Evolutionary conservation across 2,797 vertebrate genomes (phyloP), one percentile per base, ranked within the genome.

Genomic region (Crocidura indochinensis): DNA sequence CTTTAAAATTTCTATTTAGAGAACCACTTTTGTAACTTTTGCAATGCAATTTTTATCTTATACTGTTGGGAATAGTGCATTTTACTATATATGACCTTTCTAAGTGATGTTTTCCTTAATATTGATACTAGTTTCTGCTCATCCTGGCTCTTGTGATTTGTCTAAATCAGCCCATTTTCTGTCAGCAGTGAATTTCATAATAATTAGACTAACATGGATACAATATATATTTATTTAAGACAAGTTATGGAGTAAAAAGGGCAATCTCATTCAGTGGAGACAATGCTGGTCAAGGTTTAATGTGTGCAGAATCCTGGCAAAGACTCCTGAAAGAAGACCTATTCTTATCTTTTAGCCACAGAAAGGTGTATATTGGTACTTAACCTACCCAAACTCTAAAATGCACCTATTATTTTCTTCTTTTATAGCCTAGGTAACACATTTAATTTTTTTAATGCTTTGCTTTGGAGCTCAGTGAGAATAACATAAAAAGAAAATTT

Each of bases 1-100:
- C 64, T 82, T 83, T 86, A 31, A 78, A 88, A 44, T 87, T 17
- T n/a, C 26, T 82, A 64, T 76, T 78, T 82, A 76, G 72, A 85
- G 38, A 90, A 78, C 60, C 10, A 38, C 15, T 78, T 77, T 86
- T 29, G 71, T 44, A 24, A 71, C 19, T 78, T 77, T 86, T 29
- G 71, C 31, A 24, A 71, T 90, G 10, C 24, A 62, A 47, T 77
- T 6, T 72, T 89, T 95, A 15, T 24, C 10, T 91, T 31, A 60
- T 76, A 29, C 5, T 73, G 14, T 11, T 26, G 8, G 17, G 47
- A 76, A 47, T 38, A 62, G 27, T 31, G 67, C 62, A 72, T 64
- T 69, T 69, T 76, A 19, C n/a, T 75, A 1, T 29, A 56, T 60
- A 19, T 27, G 64, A 38, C 11, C 38, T 89, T 93, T 91, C 14